phyloP scores from a whole-genome alignment of 2,113 vertebrate species.

The Python bivittatus region DNA sequence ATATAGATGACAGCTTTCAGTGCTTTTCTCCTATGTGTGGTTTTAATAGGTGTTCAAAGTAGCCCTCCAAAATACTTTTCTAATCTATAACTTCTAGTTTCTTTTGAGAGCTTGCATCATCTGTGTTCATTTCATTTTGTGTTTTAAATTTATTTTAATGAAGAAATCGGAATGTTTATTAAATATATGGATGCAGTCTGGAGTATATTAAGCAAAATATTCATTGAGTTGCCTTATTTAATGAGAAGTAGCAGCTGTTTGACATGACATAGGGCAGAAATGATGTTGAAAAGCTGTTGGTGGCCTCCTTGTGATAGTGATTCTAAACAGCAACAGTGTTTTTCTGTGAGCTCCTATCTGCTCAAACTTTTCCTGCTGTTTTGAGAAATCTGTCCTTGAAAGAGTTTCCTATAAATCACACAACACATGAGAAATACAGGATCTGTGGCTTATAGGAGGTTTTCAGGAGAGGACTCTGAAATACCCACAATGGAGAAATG shows the following conservation, averaged over 20 bases:
- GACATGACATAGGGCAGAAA: conserved; percentile 42
- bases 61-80: neutral
- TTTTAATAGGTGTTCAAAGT: neutral
- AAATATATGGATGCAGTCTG: conserved; percentile 54
- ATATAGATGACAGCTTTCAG: neutral
- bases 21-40: neutral
- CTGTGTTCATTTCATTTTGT: conserved; percentile 30
- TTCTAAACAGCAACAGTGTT: neutral
- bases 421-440: neutral
- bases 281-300: conserved; percentile 22
- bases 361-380: neutral
- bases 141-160: conserved; percentile 19
- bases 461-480: too few relatives aligned
- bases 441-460: neutral
- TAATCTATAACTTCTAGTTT: neutral
- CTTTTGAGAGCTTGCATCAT: conserved; percentile 28
- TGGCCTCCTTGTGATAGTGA: conserved; percentile 7
- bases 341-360: conserved; percentile 8
- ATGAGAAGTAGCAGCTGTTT: conserved; percentile 54
- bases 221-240: conserved; percentile 46
- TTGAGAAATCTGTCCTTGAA: neutral
- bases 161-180: conserved; percentile 60
- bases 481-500: too few relatives aligned
- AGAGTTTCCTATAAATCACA: neutral
- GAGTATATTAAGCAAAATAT: conserved; percentile 51